Percentiles rank a stretch among this genome's conserved stretches.
These are phyloP conservation scores for Champsocephalus esox DNA, from an alignment of 2,797 vertebrate genomes.

Conservation along the genomic window DNA sequence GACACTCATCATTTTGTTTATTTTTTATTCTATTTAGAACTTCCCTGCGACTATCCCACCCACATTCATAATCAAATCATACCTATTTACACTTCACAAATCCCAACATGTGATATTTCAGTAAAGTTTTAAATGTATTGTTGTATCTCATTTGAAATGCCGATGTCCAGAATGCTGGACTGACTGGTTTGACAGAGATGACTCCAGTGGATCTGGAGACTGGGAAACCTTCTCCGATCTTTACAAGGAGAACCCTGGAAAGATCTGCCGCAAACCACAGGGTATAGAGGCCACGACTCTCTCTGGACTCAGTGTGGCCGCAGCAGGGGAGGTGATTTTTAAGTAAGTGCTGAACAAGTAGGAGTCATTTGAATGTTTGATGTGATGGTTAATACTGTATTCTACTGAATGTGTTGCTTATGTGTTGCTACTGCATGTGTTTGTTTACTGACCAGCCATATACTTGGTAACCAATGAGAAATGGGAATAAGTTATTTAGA, in stretches of 20 bases:
- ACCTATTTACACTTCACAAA: not conserved
- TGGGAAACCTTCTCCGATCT: constrained; percentile 38
- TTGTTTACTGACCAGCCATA: too few relatives aligned
- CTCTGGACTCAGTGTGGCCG: constrained; percentile 22
- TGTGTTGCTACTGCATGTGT: too few relatives aligned
- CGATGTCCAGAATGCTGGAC: constrained; percentile 63
- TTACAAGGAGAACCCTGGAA: constrained; percentile 24
- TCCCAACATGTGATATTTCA: not conserved
- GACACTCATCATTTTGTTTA: not conserved
- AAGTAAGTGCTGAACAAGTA: constrained; percentile 29
- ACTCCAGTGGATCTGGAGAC: constrained; percentile 57
- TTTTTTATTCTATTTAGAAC: not conserved
- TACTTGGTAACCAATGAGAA: too few relatives aligned
- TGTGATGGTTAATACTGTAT: not conserved
- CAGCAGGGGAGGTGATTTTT: constrained; percentile 42
- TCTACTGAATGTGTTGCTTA: not conserved
- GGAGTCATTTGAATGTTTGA: constrained; percentile 1
- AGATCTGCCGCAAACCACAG: constrained; percentile 46
- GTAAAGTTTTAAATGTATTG: not conserved
- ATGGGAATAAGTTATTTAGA: too few relatives aligned
- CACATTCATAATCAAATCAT: constrained; percentile 16
- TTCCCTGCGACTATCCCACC: not conserved
- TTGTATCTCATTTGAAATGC: not conserved
- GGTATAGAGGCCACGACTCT: constrained; percentile 42
- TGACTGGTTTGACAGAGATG: constrained; percentile 65